Percentiles rank a stretch among this genome's conserved stretches.
phyloP scores from a whole-genome alignment of 1,140 invertebrate species.

The Leptopilina clavipes region DNA sequence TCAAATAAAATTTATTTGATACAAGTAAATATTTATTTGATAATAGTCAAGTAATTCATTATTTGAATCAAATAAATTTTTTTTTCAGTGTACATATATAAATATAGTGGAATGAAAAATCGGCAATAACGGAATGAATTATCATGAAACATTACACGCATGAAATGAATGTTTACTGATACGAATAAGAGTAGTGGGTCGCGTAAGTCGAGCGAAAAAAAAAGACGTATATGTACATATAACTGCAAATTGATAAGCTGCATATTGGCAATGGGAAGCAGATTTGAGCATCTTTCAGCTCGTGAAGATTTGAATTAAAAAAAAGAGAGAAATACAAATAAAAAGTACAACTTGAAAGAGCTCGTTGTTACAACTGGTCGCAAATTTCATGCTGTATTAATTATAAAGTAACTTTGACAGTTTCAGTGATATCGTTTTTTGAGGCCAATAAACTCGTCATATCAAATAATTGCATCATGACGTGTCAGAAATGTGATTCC shows the following conservation, averaged over 20 bases:
- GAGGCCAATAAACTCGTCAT: conserved; percentile 20
- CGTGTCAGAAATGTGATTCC: conserved; percentile 21
- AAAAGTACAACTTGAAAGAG: conserved; percentile 31
- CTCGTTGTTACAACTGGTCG: conserved; percentile 31
- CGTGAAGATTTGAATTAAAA: conserved; percentile 23
- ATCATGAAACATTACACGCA: background rate
- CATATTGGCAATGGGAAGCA: background rate
- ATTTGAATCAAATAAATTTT: too few relatives aligned
- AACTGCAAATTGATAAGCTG: conserved; percentile 4
- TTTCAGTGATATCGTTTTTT: conserved; percentile 17
- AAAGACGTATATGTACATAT: background rate
- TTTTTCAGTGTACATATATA: too few relatives aligned
- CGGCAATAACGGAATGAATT: background rate
- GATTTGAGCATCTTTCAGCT: background rate
- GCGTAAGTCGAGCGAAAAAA: conserved; percentile 21
- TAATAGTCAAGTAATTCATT: too few relatives aligned
- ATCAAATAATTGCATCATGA: conserved; percentile 35
- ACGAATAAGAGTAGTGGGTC: background rate
- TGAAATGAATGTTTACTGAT: background rate
- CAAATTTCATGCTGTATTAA: conserved; percentile 34
- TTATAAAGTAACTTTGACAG: conserved; percentile 26
- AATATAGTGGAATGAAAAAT: background rate
- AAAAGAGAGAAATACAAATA: conserved; percentile 7
- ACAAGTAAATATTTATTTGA: too few relatives aligned
- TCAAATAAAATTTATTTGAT: too few relatives aligned